Conservation (phyloP, 2,113 vertebrate genomes). For the Semicossyphus pulcher region DNA sequence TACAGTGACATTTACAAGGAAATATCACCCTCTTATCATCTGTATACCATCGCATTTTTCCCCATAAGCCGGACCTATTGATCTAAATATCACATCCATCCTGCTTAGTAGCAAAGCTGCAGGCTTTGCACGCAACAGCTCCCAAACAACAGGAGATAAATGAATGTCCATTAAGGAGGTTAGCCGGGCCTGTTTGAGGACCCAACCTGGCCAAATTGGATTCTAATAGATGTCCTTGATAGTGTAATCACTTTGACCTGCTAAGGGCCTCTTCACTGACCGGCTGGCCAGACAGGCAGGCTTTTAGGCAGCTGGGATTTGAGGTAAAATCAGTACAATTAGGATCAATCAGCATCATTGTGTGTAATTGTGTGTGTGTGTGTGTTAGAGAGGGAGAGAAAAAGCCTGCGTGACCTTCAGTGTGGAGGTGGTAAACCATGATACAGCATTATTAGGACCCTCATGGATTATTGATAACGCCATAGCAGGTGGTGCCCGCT, state of each 20-base stretch:
- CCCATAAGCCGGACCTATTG: conserved; percentile 69
- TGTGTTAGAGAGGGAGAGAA: neutral
- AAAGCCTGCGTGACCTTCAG: conserved; percentile 51
- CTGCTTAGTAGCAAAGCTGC: conserved; percentile 67
- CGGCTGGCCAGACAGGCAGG: conserved; percentile 12
- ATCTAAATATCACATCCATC: conserved; percentile 81
- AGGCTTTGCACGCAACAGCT: conserved; percentile 59
- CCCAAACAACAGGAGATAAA: conserved; percentile 74
- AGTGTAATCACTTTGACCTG: conserved; percentile 77
- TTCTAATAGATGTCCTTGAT: conserved; percentile 81
- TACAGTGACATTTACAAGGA: conserved; percentile 77
- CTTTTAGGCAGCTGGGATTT: conserved; percentile 51
- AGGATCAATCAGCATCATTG: conserved; percentile 58
- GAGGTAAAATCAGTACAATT: conserved; percentile 62
- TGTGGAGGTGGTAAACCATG: conserved; percentile 52
- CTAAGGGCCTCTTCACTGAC: conserved; percentile 52
- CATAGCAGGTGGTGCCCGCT: conserved; percentile 53
- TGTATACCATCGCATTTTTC: conserved; percentile 67
- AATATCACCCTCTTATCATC: conserved; percentile 75
- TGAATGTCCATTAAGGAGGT: conserved; percentile 73
- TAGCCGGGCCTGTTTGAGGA: conserved; percentile 67
- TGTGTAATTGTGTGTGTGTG: conserved; percentile 25
- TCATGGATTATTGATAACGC: conserved; percentile 70
- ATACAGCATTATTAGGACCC: conserved; percentile 58
- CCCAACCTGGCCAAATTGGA: conserved; percentile 74